phyloP scores from a whole-genome alignment of 2,797 vertebrate species.

The Chrosomus eos region DNA sequence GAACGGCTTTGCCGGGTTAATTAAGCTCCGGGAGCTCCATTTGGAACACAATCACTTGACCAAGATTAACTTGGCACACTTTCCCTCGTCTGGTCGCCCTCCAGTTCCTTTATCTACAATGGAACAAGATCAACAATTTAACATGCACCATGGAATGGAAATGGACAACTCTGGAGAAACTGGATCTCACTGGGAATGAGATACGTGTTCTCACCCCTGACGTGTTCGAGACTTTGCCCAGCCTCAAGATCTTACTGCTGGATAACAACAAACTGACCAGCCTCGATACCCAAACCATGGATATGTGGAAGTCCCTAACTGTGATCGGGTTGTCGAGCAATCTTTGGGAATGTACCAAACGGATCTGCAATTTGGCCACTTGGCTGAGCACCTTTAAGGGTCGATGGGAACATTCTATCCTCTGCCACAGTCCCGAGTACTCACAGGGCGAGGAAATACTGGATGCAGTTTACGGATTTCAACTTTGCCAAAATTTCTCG shows the following conservation, averaged over 20 bases:
- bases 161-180: slow-evolving; percentile 96
- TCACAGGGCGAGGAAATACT: slow-evolving; percentile 99
- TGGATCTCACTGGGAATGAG: slow-evolving; percentile 96
- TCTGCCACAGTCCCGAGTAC: slow-evolving; percentile 95
- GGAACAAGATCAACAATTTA: slow-evolving; percentile 99
- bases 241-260: slow-evolving; percentile 94
- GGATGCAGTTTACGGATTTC: slow-evolving; percentile 96
- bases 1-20: slow-evolving; percentile 98
- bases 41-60: slow-evolving; percentile 99
- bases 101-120: slow-evolving; percentile 95
- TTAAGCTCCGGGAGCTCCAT: slow-evolving; percentile 97
- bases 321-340: slow-evolving; percentile 94
- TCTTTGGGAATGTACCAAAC: slow-evolving; percentile 97
- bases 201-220: slow-evolving; percentile 89
- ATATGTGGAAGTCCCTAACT: slow-evolving; percentile 88
- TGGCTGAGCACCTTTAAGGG: slow-evolving; percentile 96
- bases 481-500: slow-evolving; percentile 98
- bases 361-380: slow-evolving; percentile 93
- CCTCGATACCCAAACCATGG: slow-evolving; percentile 88
- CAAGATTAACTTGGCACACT: slow-evolving; percentile 99
- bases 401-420: slow-evolving; percentile 97
- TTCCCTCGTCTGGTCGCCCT: slow-evolving; percentile 96
- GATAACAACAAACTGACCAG: slow-evolving; percentile 98
- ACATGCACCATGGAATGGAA: slow-evolving; percentile 98
- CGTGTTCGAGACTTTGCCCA: slow-evolving; percentile 96